These are phyloP conservation scores for Maniola hyperantus DNA, from an alignment of 2,888 invertebrate genomes.

Conservation along the genomic window DNA sequence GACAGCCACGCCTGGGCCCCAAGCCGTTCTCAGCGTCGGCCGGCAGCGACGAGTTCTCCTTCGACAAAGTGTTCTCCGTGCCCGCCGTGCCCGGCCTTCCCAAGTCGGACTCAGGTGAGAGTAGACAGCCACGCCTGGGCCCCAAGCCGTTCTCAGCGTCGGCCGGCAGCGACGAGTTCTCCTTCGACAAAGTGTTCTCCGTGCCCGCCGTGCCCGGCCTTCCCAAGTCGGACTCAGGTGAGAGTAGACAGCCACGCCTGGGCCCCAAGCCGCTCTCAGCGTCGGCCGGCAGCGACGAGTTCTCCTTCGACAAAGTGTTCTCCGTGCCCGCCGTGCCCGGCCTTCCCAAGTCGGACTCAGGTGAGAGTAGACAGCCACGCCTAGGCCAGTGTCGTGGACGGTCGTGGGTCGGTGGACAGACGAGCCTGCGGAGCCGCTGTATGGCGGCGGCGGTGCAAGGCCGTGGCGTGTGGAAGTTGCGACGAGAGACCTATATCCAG, in stretches of 20 bases:
- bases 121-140: conserved; percentile 88
- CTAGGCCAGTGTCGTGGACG: too few relatives aligned
- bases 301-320: conserved; percentile 91
- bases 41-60: conserved; percentile 88
- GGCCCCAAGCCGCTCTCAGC: conserved; percentile 94
- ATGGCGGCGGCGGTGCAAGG: too few relatives aligned
- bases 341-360: conserved; percentile 61
- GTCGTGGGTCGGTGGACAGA: too few relatives aligned
- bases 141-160: conserved; percentile 93
- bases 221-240: conserved; percentile 60
- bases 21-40: conserved; percentile 92
- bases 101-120: conserved; percentile 57
- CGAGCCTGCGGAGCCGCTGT: too few relatives aligned
- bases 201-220: conserved; percentile 88
- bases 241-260: conserved; percentile 86
- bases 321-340: conserved; percentile 89
- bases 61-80: conserved; percentile 92
- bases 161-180: conserved; percentile 87
- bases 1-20: conserved; percentile 91
- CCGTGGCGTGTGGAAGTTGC: too few relatives aligned
- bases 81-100: conserved; percentile 86
- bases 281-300: conserved; percentile 87
- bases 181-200: conserved; percentile 91
- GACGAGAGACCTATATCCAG: too few relatives aligned
- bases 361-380: conserved; percentile 85